phyloP scores from a whole-genome alignment of 30 jellyfish, hydroid and myxozoan species.

The Calvadosia cruxmelitensis region DNA sequence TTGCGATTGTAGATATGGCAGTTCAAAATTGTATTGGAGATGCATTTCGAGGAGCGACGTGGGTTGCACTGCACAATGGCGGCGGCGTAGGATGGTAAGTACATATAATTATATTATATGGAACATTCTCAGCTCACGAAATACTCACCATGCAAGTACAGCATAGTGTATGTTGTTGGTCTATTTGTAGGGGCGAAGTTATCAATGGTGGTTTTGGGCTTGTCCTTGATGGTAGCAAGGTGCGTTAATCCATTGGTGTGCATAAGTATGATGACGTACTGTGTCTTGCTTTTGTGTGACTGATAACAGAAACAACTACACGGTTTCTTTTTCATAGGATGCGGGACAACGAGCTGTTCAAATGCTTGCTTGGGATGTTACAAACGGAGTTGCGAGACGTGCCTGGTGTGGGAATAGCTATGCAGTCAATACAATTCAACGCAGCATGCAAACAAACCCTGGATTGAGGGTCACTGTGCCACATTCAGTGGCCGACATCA shows the following conservation, averaged over 20 bases:
- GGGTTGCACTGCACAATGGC: constrained; percentile 99
- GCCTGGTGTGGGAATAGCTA: constrained; percentile 97
- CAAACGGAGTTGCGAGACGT: constrained; percentile 98
- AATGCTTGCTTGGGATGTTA: constrained; percentile 98
- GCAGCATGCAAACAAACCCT: constrained; percentile 70
- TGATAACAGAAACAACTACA: neutral
- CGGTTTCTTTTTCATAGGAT: constrained; percentile 35
- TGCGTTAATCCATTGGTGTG: constrained; percentile 5
- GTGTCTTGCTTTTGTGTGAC: neutral
- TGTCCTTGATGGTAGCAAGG: constrained; percentile 94
- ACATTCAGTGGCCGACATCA: constrained; percentile 46
- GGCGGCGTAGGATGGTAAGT: constrained; percentile 98
- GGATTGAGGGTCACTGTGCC: constrained; percentile 59
- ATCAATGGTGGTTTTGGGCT: constrained; percentile 98
- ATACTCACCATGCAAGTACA: too few relatives aligned
- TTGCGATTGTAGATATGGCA: constrained; percentile 89
- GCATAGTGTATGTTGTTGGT: too few relatives aligned
- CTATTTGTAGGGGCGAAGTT: constrained; percentile 82
- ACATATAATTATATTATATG: too few relatives aligned
- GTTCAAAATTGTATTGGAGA: constrained; percentile 98
- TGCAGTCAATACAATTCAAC: constrained; percentile 73
- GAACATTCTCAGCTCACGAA: too few relatives aligned
- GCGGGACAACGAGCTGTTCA: constrained; percentile 64
- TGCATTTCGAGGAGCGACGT: constrained; percentile 98
- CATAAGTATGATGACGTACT: neutral